Evolutionary conservation across 2,888 invertebrate genomes (phyloP).

Genomic region (Temnothorax ravouxi): DNA sequence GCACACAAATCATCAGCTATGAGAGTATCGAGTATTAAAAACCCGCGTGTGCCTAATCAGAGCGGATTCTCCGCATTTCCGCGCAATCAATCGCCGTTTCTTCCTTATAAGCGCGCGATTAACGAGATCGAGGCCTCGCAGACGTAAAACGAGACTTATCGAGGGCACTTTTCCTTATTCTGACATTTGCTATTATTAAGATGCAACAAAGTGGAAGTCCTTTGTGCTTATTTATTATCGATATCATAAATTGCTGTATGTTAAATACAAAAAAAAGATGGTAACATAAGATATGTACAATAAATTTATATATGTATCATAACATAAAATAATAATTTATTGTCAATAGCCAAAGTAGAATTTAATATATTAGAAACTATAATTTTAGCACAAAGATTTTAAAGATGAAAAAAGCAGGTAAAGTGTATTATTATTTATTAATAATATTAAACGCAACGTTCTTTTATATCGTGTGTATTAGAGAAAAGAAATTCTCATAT

Average conservation of each 20-base stretch:
- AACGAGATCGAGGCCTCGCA: background rate
- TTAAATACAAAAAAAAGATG: background rate
- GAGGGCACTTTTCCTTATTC: background rate
- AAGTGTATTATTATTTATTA: background rate
- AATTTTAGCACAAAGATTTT: background rate
- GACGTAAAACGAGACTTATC: slow-evolving; percentile 9
- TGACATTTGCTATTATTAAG: background rate
- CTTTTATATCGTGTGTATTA: background rate
- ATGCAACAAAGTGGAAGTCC: background rate
- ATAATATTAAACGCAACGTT: background rate
- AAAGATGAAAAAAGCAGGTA: background rate
- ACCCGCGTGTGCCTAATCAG: slow-evolving; percentile 19
- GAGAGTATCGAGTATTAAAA: slow-evolving; percentile 10
- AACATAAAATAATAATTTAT: background rate
- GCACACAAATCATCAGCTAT: slow-evolving; percentile 36
- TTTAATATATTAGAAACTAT: background rate
- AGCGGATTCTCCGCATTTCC: slow-evolving; percentile 34
- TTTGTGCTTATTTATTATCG: background rate
- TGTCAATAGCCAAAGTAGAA: background rate
- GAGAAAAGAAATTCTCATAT: background rate
- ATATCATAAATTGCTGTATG: background rate
- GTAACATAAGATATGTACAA: background rate
- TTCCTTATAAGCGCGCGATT: slow-evolving; percentile 6
- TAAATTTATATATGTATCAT: no score
- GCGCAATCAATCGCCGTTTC: slow-evolving; percentile 12